Percentiles rank a stretch among this genome's conserved stretches.
These are phyloP conservation scores for Antheraea pernyi DNA, from an alignment of 1,140 invertebrate genomes.

Conservation along the genomic window DNA sequence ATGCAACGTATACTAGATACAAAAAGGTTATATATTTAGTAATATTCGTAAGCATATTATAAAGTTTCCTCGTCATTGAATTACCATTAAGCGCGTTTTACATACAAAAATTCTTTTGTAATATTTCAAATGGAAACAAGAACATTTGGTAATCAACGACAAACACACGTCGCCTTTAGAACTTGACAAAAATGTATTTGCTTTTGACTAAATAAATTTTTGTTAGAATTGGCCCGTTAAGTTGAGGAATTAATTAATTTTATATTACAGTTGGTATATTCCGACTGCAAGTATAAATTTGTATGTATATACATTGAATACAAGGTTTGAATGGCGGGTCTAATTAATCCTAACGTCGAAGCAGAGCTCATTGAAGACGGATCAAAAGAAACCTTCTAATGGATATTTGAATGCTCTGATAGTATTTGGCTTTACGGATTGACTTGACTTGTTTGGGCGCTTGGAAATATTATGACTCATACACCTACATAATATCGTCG, in stretches of 20 bases:
- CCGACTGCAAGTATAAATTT: constrained; percentile 29
- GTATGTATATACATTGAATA: constrained; percentile 48
- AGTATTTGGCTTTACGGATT: constrained; percentile 42
- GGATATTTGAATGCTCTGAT: constrained; percentile 64
- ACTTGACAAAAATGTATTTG: constrained; percentile 13
- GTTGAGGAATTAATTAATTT: neutral
- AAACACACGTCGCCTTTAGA: constrained; percentile 23
- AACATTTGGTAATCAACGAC: constrained; percentile 20
- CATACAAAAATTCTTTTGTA: neutral
- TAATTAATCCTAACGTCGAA: constrained; percentile 70
- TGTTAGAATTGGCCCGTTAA: neutral
- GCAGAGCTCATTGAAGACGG: constrained; percentile 46
- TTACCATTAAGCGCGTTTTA: neutral
- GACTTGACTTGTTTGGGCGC: neutral
- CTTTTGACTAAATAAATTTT: constrained; percentile 13
- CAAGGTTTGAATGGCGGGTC: constrained; percentile 55
- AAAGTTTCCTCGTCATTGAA: neutral
- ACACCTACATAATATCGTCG: neutral
- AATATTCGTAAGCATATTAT: too few relatives aligned
- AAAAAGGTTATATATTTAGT: too few relatives aligned
- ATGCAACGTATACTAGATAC: too few relatives aligned
- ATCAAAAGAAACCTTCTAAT: constrained; percentile 69
- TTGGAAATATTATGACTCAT: constrained; percentile 1
- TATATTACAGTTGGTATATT: constrained; percentile 7
- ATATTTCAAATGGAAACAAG: constrained; percentile 23